A percentile compares a stretch with the other conserved stretches of the same genome.
Conservation (phyloP, 1,140 invertebrate species). For the Euborellia annulipes region DNA sequence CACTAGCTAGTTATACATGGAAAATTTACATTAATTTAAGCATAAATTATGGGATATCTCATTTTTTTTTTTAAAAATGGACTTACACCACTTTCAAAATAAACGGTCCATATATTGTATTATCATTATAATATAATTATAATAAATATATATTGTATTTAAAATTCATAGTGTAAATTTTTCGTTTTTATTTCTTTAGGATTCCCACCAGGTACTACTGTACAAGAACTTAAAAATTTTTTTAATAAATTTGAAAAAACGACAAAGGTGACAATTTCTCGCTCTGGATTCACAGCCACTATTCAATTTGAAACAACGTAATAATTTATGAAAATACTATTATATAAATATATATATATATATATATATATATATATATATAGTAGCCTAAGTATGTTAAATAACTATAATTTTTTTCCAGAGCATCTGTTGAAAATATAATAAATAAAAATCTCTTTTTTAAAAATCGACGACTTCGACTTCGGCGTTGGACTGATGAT, state of each 20-base stretch:
- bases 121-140: too few relatives aligned
- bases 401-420: constrained; percentile 11
- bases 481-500: constrained; percentile 14
- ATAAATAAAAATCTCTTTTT: constrained; percentile 17
- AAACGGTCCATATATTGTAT: too few relatives aligned
- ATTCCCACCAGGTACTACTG: constrained; percentile 16
- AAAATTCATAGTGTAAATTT: too few relatives aligned
- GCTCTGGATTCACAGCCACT: too few relatives aligned
- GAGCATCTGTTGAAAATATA: constrained; percentile 17
- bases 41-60: too few relatives aligned
- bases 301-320: too few relatives aligned
- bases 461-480: constrained; percentile 15
- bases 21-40: too few relatives aligned
- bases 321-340: constrained; percentile 5
- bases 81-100: too few relatives aligned
- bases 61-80: too few relatives aligned
- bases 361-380: constrained; percentile 8
- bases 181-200: constrained; percentile 2
- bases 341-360: constrained; percentile 1
- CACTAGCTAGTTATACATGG: too few relatives aligned
- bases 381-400: too few relatives aligned
- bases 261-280: constrained; percentile 15
- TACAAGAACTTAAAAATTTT: constrained; percentile 19
- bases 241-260: constrained; percentile 27
- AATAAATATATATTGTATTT: too few relatives aligned